Evolutionary conservation across 35 echinoderm and acorn worm species (phyloP), one percentile per base, ranked within the genome.

Genomic region (Nesometra sesokonis): DNA sequence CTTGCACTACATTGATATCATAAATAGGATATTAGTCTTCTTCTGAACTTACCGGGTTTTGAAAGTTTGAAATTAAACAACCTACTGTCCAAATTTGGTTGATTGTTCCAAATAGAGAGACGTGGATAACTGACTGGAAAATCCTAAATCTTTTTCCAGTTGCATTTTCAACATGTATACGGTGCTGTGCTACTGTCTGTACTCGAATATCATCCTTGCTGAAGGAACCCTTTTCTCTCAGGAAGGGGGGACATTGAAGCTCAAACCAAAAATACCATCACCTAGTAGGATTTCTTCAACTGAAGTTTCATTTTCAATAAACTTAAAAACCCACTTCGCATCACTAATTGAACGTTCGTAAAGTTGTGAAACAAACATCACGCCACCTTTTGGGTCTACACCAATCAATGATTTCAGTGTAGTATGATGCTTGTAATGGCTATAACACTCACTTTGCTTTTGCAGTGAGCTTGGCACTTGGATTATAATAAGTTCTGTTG

Each of bases 281-380:
- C 84, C 46, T 35, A 5, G 13, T 3, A 32, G 23, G 5, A 86
- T 47, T 67, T 86, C 84, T 7, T 46, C 84, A 27, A 46, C 2
- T 76, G 9, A 35, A 57, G 2, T 77, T 86, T 86, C n/a, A 9
- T 7, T 30, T 86, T 57, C 13, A 86, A 32, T 5, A 86, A 3
- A 32, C n/a, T 9, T 33, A 76, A 30, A 0, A 86, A 86, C 46
- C 84, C 84, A 76, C 39, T 43, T 86, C 84, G 76, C 21, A 33
- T 86, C 19, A 32, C 46, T 47, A 11, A 86, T 57, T 30, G 84
- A 76, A 17, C 77, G 78, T 30, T 79, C 87, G 82, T 31, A 88
- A 23, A 88, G 17, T 39, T 82, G 77, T 38, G 87, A 81, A 78
- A 88, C 32, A 82, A 81, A 88, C 8, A 79, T 88, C 5, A 88